phyloP scores from a whole-genome alignment of 2,888 invertebrate genomes.

The Bellardia pandia region DNA sequence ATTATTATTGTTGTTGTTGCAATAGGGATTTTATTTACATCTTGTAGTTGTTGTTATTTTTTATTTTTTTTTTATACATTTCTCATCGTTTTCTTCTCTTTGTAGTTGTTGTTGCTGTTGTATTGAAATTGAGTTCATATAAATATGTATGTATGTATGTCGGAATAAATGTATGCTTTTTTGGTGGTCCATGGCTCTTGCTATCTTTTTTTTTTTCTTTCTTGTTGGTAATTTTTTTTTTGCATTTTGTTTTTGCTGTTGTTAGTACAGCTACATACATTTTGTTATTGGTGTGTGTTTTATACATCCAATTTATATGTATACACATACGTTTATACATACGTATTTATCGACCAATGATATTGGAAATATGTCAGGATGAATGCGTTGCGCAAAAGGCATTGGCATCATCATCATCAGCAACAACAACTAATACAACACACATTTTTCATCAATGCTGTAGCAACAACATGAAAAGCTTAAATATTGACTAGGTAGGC shows the following conservation, averaged over 20 bases:
- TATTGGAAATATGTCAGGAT: conserved; percentile 83
- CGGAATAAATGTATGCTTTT: conserved; percentile 72
- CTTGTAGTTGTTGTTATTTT: conserved; percentile 41
- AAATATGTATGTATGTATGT: conserved; percentile 65
- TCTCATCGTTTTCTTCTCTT: conserved; percentile 62
- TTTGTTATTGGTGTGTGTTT: neutral
- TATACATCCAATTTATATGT: neutral
- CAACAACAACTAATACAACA: conserved; percentile 20
- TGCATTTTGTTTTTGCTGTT: conserved; percentile 72
- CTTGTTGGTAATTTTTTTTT: conserved; percentile 72
- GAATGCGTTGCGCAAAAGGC: conserved; percentile 75
- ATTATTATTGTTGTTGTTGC: conserved; percentile 52
- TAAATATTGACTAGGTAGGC: conserved; percentile 21
- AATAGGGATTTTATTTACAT: conserved; percentile 66
- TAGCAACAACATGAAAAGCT: conserved; percentile 39
- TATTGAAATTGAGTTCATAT: conserved; percentile 63
- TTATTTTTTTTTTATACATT: conserved; percentile 13
- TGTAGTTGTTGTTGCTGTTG: conserved; percentile 40
- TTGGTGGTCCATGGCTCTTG: conserved; percentile 76
- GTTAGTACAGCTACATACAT: neutral
- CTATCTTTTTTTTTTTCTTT: conserved; percentile 51
- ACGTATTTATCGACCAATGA: conserved; percentile 82
- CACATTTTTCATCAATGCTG: conserved; percentile 14
- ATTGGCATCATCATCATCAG: conserved; percentile 70
- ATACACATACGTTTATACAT: conserved; percentile 26